Evolutionary conservation across 2,797 vertebrate genomes (phyloP).

Genomic region (Chaenodraco wilsoni): DNA sequence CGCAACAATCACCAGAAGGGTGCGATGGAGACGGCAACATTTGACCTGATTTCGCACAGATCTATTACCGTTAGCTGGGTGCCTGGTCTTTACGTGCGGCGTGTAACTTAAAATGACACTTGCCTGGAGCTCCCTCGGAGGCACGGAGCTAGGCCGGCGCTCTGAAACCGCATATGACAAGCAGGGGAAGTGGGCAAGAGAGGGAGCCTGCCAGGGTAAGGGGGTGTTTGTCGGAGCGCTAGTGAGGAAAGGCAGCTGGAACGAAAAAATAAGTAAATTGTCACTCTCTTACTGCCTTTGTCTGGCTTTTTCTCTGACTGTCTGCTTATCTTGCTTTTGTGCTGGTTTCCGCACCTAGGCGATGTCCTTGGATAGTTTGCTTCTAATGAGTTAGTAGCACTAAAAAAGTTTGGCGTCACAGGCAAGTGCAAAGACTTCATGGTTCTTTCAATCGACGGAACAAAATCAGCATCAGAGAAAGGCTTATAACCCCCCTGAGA

Average conservation of each 20-base stretch:
- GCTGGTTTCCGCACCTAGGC: slow-evolving; percentile 38
- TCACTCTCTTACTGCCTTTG: slow-evolving; percentile 18
- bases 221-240: slow-evolving; percentile 58
- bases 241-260: slow-evolving; percentile 24
- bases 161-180: slow-evolving; percentile 84
- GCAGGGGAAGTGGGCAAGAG: slow-evolving; percentile 55
- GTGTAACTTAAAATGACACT: slow-evolving; percentile 97
- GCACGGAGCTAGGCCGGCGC: slow-evolving; percentile 79
- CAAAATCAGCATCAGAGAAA: slow-evolving; percentile 22
- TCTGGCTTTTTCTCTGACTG: slow-evolving; percentile 28
- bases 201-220: slow-evolving; percentile 52
- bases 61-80: slow-evolving; percentile 79
- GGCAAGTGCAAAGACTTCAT: slow-evolving; percentile 10
- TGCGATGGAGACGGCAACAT: slow-evolving; percentile 69
- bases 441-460: slow-evolving; percentile 6
- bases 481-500: slow-evolving; percentile 12
- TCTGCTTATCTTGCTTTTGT: slow-evolving; percentile 30
- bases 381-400: slow-evolving; percentile 36
- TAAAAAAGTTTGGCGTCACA: slow-evolving; percentile 7
- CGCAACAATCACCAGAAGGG: slow-evolving; percentile 76
- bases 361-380: slow-evolving; percentile 58
- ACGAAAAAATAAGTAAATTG: slow-evolving; percentile 32
- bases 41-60: slow-evolving; percentile 85
- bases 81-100: slow-evolving; percentile 83
- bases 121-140: slow-evolving; percentile 92